Conservation (phyloP, 1,140 invertebrate species). For the Meloidogyne floridensis region DNA sequence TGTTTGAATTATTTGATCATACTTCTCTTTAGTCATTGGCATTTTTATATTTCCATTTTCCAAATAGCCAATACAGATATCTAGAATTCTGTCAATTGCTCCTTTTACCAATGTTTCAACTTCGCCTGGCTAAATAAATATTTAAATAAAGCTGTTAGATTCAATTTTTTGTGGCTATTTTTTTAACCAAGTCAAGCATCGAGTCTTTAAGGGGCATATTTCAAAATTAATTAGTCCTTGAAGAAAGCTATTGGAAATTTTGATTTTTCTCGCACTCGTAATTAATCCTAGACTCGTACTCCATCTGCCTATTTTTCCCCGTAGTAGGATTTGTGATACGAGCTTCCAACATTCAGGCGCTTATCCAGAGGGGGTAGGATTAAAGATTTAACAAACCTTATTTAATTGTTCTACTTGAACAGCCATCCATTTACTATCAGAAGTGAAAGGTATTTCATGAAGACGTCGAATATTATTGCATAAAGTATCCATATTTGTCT, state of each 20-base stretch:
- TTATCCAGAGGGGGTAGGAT: no score
- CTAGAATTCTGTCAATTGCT: constrained; percentile 84
- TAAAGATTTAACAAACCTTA: constrained; percentile 60
- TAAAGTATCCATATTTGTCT: constrained; percentile 81
- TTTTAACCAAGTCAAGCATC: no score
- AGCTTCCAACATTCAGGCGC: no score
- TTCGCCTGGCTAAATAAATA: constrained; percentile 66
- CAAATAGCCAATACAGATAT: constrained; percentile 82
- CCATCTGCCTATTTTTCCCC: no score
- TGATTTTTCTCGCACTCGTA: no score
- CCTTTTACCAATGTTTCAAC: constrained; percentile 92
- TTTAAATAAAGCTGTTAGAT: no score
- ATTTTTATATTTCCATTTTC: constrained; percentile 73
- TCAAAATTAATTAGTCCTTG: no score
- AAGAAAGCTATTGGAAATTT: no score
- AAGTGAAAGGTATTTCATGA: constrained; percentile 93
- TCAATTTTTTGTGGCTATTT: no score
- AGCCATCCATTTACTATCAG: constrained; percentile 98
- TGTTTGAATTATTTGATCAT: constrained; percentile 77
- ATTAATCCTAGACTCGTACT: no score
- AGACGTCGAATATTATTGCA: constrained; percentile 80
- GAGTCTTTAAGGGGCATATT: no score
- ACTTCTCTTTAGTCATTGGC: constrained; percentile 78
- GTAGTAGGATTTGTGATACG: no score
- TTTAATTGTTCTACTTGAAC: constrained; percentile 85